Evolutionary conservation across 1,140 invertebrate genomes (phyloP), one percentile per base, ranked within the genome.

Genomic region (Trichomalopsis sarcophagae): DNA sequence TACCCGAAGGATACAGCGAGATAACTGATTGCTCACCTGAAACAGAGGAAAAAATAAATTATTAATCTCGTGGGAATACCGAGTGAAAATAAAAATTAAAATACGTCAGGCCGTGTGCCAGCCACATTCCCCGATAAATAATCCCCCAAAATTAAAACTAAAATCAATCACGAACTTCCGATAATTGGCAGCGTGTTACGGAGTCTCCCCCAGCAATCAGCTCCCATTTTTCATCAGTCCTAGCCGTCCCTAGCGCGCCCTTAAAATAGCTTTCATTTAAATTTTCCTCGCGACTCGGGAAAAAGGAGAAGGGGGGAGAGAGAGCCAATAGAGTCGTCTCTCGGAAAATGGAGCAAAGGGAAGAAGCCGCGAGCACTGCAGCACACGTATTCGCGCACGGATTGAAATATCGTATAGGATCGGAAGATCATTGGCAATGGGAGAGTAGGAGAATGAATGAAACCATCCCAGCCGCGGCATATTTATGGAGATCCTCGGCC

Each of bases 401-500:
- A 75, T 75, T 75, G 73, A 75, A 75, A 75, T 75, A 75, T 71
- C 69, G 69, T 71, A 71, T 71, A 30, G 68, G 68, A 71, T 27
- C 69, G 21, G 36, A 36, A 1, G 69, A 75, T 33, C 73, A 75
- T 40, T 40, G 36, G 30, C 68, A 33, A 33, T 36, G 73, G 73
- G 27, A 36, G 21, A 36, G 73, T n/a, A 14, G 73, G 13, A 36
- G 73, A 75, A 75, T 36, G 73, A 75, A 75, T 75, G 73, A 75
- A 75, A 44, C 30, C 14, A 44, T 44, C 30, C 33, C 17, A 44
- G 36, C n/a, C 21, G 4, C 75, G 75, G 75, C 75, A 77, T 77
- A 77, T 77, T 77, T 77, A 77, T 77, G 44, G 75, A 77, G 75
- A 77, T 77, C 73, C 69, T 71, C 69, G 23, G 69, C 30, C 69